These are phyloP conservation scores for Aphelinus certus DNA, from an alignment of 1,140 invertebrate genomes.

Conservation along the genomic window DNA sequence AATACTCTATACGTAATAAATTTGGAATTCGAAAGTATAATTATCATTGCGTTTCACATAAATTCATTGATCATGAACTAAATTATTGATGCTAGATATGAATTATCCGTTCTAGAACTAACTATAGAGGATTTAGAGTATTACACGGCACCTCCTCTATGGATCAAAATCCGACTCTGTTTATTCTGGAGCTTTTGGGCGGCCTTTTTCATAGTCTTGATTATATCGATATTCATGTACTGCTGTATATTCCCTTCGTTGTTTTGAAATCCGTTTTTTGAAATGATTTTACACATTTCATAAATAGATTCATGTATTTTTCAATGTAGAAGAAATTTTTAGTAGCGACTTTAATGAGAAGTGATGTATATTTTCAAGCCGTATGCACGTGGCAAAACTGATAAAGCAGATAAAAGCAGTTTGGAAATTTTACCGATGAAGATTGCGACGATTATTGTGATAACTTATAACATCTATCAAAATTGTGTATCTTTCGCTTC, in stretches of 20 bases:
- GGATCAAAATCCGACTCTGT: constrained; percentile 52
- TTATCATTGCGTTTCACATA: too few species aligned
- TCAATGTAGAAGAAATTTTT: too few species aligned
- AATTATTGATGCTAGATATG: too few species aligned
- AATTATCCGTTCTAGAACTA: constrained; percentile 39
- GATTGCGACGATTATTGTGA: constrained; percentile 21
- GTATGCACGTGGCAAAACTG: background rate
- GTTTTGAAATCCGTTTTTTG: background rate
- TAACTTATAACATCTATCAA: constrained; percentile 1
- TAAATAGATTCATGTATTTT: too few species aligned
- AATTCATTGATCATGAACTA: too few species aligned
- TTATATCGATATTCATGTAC: constrained; percentile 46
- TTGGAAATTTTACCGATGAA: constrained; percentile 18
- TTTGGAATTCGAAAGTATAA: too few species aligned
- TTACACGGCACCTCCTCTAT: constrained; percentile 44
- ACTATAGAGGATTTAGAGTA: constrained; percentile 45
- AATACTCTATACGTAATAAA: too few species aligned
- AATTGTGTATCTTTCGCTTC: too few species aligned
- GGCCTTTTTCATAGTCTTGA: constrained; percentile 44
- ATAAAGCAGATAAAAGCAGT: constrained; percentile 15
- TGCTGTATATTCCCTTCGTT: constrained; percentile 41
- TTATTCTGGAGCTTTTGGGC: constrained; percentile 56
- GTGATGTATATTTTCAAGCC: background rate
- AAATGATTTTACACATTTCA: too few species aligned
- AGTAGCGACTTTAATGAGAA: background rate